Evolutionary conservation across 2,797 vertebrate species (phyloP), one percentile per base, ranked within the genome.

Genomic region (Diglossa cyanea): DNA sequence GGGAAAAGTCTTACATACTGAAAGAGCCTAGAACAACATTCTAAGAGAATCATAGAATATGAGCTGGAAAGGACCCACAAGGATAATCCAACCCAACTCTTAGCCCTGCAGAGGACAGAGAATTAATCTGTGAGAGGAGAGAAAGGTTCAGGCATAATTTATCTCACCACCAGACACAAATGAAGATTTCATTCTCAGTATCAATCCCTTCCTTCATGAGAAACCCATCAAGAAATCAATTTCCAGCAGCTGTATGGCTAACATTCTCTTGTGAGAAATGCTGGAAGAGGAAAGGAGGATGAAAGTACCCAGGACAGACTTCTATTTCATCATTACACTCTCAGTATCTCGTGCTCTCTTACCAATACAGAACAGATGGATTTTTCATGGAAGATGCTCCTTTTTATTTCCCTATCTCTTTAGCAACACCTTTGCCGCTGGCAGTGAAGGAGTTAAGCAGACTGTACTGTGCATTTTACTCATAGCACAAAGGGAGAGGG

Each of bases 381-480:
- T 20, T 92, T 66, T 35, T 40, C 19, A 31, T 10, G 30, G 48
- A 67, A 53, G 42, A 25, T 7, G 7, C 9, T 83, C 7, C 28
- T 31, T 82, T 73, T 44, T 54, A 4, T 35, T 39, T 39, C 42
- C 28, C 26, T 62, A 0, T 48, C 33, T 25, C 42, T 53, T 68
- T n/a, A 33, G 13, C 4, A 66, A 45, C 13, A 31, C 3, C 33
- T 67, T 37, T 71, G 24, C 39, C 47, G 11, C 70, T 67, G 85
- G 89, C n/a, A 66, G 23, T 1, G 44, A 84, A 91, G 57, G 79
- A 70, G 89, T 96, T 96, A 96, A 95, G 24, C 54, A 70, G 54
- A 14, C 17, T 26, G 18, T 14, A 24, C 42, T 24, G 31, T 72
- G 42, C 50, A 12, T 79, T 94, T 70, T 50, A 30, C 37, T 73